These are phyloP conservation scores for Brachionus paranguensis DNA, from an alignment of 1,140 invertebrate genomes.

Conservation along the genomic window DNA sequence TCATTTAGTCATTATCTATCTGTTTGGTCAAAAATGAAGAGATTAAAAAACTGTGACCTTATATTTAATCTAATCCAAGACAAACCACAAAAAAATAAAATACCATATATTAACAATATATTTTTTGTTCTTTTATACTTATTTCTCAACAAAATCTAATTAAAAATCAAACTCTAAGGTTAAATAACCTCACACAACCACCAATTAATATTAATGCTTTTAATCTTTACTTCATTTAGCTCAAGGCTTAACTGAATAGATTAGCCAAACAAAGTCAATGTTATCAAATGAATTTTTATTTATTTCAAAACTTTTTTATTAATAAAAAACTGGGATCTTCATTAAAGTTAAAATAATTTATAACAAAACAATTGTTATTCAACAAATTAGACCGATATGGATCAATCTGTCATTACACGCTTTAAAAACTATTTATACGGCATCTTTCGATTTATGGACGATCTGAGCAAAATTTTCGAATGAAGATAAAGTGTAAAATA, in stretches of 20 bases:
- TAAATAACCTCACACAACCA: background rate
- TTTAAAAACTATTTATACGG: background rate
- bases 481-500: slow-evolving; percentile 8
- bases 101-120: background rate
- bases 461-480: slow-evolving; percentile 30
- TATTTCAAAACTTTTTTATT: background rate
- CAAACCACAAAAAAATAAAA: background rate
- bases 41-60: background rate
- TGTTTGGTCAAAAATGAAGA: background rate
- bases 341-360: background rate
- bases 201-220: background rate
- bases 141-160: background rate
- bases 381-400: background rate
- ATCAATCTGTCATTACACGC: background rate
- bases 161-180: background rate
- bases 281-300: background rate
- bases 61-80: background rate
- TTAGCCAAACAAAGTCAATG: background rate
- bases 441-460: background rate
- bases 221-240: background rate
- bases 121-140: background rate
- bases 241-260: background rate
- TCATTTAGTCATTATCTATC: slow-evolving; percentile 21
- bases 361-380: slow-evolving; percentile 22
- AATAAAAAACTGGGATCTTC: background rate